phyloP scores from a whole-genome alignment of 2,797 vertebrate species.

The Takifugu rubripes region DNA sequence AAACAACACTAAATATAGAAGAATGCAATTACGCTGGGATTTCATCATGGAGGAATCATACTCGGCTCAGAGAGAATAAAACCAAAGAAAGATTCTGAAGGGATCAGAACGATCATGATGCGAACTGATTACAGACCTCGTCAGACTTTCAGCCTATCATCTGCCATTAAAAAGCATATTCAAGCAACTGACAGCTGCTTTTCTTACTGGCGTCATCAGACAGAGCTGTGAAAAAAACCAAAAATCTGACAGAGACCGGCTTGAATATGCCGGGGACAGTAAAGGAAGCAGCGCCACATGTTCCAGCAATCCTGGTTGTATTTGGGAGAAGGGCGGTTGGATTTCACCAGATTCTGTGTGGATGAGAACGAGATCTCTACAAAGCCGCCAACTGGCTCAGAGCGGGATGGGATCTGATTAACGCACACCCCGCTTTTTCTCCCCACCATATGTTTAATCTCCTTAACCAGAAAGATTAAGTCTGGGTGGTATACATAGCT shows the following conservation, averaged over 20 bases:
- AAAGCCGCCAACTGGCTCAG: conserved; percentile 4
- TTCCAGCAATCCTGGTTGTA: conserved; percentile 7
- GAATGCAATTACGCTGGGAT: conserved; percentile 10
- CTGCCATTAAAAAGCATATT: conserved; percentile 24
- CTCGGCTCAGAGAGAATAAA: background rate
- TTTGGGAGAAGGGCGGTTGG: background rate
- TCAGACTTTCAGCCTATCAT: conserved; percentile 9
- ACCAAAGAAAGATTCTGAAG: background rate
- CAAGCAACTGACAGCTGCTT: background rate
- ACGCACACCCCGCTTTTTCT: conserved; percentile 13
- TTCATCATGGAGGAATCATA: conserved; percentile 3
- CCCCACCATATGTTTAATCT: conserved; percentile 61
- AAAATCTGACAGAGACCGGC: conserved; percentile 1
- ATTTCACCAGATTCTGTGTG: conserved; percentile 31
- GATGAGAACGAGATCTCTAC: conserved; percentile 18
- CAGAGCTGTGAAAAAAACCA: background rate
- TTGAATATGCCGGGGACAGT: background rate
- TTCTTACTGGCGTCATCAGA: background rate
- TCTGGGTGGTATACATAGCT: conserved; percentile 2
- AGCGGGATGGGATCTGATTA: conserved; percentile 37
- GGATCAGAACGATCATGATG: background rate
- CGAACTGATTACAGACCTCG: background rate
- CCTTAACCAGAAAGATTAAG: conserved; percentile 38
- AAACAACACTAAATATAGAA: background rate
- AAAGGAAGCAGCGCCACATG: conserved; percentile 1